Conservation (phyloP, 53 echinoderm and acorn worm genomes). For the Paracentrotus lividus region DNA sequence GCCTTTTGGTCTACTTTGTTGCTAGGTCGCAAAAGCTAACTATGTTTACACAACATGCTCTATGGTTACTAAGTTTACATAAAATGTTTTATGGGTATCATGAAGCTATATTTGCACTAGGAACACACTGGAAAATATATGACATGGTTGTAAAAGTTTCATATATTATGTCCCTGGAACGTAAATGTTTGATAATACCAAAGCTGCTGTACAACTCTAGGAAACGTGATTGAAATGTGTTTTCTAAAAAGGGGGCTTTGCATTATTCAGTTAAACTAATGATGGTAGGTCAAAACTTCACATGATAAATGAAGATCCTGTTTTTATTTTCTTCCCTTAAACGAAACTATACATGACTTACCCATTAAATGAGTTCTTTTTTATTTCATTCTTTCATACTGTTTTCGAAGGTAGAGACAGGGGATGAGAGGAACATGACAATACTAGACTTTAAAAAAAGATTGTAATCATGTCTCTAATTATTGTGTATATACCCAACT, state of each 20-base stretch:
- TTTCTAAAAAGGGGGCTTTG: background rate
- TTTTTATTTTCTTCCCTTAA: background rate
- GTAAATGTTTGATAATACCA: background rate
- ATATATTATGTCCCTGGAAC: background rate
- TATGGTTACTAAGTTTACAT: too few species aligned
- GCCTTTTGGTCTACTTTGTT: background rate
- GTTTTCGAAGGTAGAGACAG: background rate
- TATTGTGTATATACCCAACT: conserved; percentile 42
- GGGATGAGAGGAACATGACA: background rate
- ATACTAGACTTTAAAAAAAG: background rate
- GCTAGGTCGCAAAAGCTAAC: too few species aligned
- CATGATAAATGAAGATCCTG: background rate
- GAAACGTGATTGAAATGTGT: background rate
- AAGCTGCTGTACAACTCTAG: conserved; percentile 42
- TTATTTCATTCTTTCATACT: background rate
- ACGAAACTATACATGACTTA: background rate
- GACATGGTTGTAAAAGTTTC: background rate
- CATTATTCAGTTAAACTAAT: background rate
- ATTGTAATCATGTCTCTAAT: background rate
- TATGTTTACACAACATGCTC: too few species aligned
- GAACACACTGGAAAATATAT: background rate
- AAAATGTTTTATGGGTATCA: too few species aligned
- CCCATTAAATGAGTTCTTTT: background rate
- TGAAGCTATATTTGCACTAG: too few species aligned
- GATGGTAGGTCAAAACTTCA: background rate